Evolutionary conservation across 2,888 invertebrate species (phyloP), one percentile per base, ranked within the genome.

Genomic region (Amphipyra tragopoginis): DNA sequence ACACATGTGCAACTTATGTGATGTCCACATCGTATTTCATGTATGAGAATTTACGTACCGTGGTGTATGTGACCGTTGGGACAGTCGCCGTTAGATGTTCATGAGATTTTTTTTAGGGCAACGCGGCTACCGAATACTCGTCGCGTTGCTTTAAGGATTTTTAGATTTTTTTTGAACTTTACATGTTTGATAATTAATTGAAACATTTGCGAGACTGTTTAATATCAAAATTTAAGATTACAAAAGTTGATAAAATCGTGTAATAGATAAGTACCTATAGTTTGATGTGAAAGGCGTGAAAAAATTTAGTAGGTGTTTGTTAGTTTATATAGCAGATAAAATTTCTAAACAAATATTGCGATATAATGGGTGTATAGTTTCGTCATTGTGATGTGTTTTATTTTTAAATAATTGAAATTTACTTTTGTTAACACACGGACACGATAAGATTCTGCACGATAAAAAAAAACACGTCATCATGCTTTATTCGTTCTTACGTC

Each of bases 41-140:
- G 77, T 83, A 83, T 85, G 85, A 82, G 86, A 86, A 85, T 81
- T 79, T 80, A 84, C 82, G 75, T 81, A 77, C 69, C 74, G 72
- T 72, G 66, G 56, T 79, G 77, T 80, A 78, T 77, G 65, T 64
- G 65, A 45, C 66, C 72, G 58, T 61, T 51, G 51, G 81, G 81
- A 84, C 83, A 81, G 75, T 79, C 83, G 52, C 29, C 15, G 45
- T 49, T 51, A 80, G 6, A 68, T 48, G 53, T 42, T 26, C 44
- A 13, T 21, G 7, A 15, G 6, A 42, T 14, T 44, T 26, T 3
- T 51, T 14, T n/a, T n/a, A n/a, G n/a, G n/a, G n/a, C n/a, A n/a
- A n/a, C n/a, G n/a, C n/a, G n/a, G n/a, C n/a, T n/a, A n/a, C n/a
- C n/a, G n/a, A n/a, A n/a, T n/a, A n/a, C n/a, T n/a, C n/a, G n/a